These are phyloP conservation scores for Mungos mungo DNA, from an alignment of 2,113 vertebrate genomes.

Conservation along the genomic window DNA sequence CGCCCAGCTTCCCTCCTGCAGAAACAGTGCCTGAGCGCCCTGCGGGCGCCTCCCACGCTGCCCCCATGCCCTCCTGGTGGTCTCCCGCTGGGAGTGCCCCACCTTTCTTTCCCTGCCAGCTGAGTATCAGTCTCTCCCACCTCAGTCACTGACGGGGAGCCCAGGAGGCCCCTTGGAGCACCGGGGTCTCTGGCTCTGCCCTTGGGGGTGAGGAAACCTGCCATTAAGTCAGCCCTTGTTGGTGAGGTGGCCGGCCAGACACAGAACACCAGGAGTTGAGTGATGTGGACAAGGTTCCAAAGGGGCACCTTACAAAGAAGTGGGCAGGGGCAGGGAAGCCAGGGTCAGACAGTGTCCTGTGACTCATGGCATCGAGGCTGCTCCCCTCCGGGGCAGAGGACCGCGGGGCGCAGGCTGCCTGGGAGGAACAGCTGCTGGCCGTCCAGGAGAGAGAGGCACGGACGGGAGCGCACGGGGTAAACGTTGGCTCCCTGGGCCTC, in stretches of 20 bases:
- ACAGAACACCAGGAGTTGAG: neutral
- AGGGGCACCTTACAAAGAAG: too few relatives aligned
- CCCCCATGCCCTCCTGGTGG: neutral
- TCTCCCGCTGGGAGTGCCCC: neutral
- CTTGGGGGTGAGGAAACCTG: neutral
- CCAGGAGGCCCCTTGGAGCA: neutral
- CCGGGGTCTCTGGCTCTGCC: neutral
- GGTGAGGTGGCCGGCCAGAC: neutral
- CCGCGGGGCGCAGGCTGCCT: neutral
- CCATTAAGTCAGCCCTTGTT: too few relatives aligned
- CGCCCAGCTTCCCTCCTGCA: neutral
- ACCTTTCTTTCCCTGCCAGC: neutral
- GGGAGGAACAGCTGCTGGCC: rapidly evolving
- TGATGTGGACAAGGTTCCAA: rapidly evolving
- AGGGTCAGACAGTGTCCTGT: neutral
- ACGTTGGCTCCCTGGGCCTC: rapidly evolving
- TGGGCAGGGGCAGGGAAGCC: neutral
- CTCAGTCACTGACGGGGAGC: too few relatives aligned
- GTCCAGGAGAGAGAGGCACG: neutral
- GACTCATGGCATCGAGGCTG: rapidly evolving
- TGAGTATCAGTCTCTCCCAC: neutral
- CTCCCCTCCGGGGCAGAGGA: neutral
- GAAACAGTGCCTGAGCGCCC: neutral
- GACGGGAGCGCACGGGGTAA: neutral
- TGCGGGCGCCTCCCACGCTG: neutral